Base-by-base conservation (phyloP, 1,140 invertebrate genomes). In the Drosophila sp. region DNA sequence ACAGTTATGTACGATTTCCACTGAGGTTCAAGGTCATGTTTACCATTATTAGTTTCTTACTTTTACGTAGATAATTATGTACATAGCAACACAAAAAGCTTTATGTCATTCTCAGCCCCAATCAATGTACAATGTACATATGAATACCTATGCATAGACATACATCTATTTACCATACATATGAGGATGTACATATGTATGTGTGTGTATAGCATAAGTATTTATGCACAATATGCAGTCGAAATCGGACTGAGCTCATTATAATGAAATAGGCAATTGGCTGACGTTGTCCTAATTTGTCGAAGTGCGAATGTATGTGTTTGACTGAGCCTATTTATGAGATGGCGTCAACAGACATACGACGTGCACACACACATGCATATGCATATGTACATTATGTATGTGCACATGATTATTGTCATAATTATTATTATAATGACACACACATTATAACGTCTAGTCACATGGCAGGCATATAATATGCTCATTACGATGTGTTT, bases 191-290 rank as follows among this genome's bases (percentile, higher is more conserved):
- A 7, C 9, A 38, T 38, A 4, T 13, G 36, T 38, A 11, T 38
- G 36, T 13, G n/a, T 38, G 9, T 38, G 36, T 16, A 16, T 21
- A 18, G 41, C 9, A 18, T 27, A 18, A 40, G 36, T 27, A 25
- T 27, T 18, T 9, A 27, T 21, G n/a, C 50, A 53, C 16, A 53
- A 48, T 50, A 14, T 70, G 40, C 59, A 70, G 21, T 16, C 27
- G 75, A 65, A 87, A 59, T 80, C 64, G 57, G 73, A 86, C 77
- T 65, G 70, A 87, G 81, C 81, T 86, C 81, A 86, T 86, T 86
- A 86, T 87, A 84, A 86, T 86, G 87, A 86, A 84, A 87, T 86
- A 82, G 74, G 82, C 82, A 75, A 71, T 81, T 69, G 73, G 63
- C 63, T 86, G 82, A 79, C 36, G 69, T 43, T 72, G 69, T 51